phyloP scores from a whole-genome alignment of 2,888 invertebrate genomes.

The Glaucopsyche alexis region DNA sequence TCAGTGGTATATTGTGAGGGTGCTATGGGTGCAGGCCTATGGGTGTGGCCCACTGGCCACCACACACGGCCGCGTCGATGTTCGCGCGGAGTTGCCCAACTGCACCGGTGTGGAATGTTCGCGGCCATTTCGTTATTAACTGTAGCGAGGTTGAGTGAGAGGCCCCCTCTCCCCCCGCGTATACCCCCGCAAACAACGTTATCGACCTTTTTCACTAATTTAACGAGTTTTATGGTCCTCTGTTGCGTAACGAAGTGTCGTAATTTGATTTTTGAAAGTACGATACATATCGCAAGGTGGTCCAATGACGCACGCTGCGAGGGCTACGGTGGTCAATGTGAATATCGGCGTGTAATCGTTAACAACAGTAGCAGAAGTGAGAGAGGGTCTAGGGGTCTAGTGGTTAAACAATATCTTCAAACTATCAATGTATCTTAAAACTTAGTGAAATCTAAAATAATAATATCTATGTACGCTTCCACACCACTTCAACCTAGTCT shows the following conservation, averaged over 20 bases:
- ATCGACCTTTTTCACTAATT: conserved; percentile 23
- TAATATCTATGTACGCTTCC: too few relatives aligned
- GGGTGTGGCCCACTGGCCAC: neutral
- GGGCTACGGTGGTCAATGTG: neutral
- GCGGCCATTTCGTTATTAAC: conserved; percentile 20
- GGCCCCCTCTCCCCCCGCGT: neutral
- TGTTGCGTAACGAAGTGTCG: conserved; percentile 12
- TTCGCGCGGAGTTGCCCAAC: conserved; percentile 3
- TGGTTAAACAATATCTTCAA: too few relatives aligned
- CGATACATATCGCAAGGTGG: neutral
- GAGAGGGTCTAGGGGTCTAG: too few relatives aligned
- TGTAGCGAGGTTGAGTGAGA: conserved; percentile 19
- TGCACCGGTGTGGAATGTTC: neutral
- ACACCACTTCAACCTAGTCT: too few relatives aligned
- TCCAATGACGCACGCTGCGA: neutral
- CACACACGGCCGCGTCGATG: neutral
- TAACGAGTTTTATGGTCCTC: conserved; percentile 21
- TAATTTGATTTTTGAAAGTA: conserved; percentile 25
- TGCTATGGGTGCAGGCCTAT: neutral
- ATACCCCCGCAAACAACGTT: neutral
- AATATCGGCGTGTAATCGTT: too few relatives aligned
- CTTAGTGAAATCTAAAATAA: too few relatives aligned
- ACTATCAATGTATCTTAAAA: too few relatives aligned
- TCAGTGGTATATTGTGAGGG: too few relatives aligned
- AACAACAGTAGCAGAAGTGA: too few relatives aligned